Evolutionary conservation across 2,797 vertebrate genomes (phyloP).

Genomic region (Arctocebus calabarensis): DNA sequence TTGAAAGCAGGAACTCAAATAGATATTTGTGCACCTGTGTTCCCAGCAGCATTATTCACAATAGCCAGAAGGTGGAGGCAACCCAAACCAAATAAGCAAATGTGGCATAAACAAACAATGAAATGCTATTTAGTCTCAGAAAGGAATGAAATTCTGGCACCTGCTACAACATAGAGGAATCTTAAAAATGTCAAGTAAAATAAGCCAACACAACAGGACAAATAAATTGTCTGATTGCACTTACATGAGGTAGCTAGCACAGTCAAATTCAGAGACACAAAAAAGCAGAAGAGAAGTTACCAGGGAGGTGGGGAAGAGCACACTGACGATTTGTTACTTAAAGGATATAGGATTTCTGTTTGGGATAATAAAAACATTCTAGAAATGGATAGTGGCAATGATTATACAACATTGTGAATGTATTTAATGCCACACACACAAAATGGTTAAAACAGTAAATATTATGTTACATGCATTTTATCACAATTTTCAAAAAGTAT

Average conservation of each 20-base stretch:
- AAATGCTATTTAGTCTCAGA: neutral
- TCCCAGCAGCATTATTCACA: neutral
- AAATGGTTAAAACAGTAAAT: neutral
- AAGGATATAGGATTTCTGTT: neutral
- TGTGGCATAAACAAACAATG: neutral
- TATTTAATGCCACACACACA: neutral
- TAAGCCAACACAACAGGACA: neutral
- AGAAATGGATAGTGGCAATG: neutral
- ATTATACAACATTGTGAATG: neutral
- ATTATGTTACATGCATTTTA: neutral
- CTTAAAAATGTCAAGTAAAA: neutral
- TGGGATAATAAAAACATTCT: neutral
- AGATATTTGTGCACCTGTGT: neutral
- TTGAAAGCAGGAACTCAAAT: neutral
- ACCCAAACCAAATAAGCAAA: neutral
- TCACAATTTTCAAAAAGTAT: neutral
- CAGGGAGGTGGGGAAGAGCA: neutral
- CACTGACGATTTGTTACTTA: neutral
- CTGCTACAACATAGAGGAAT: neutral
- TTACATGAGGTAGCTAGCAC: neutral
- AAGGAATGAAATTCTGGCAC: neutral
- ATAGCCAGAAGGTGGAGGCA: neutral
- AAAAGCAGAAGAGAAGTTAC: neutral
- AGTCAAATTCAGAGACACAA: neutral
- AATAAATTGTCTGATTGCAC: neutral